Percentiles rank a stretch among this genome's conserved stretches.
phyloP scores from a whole-genome alignment of 2,888 invertebrate genomes.

The Drosophila peninsularis region DNA sequence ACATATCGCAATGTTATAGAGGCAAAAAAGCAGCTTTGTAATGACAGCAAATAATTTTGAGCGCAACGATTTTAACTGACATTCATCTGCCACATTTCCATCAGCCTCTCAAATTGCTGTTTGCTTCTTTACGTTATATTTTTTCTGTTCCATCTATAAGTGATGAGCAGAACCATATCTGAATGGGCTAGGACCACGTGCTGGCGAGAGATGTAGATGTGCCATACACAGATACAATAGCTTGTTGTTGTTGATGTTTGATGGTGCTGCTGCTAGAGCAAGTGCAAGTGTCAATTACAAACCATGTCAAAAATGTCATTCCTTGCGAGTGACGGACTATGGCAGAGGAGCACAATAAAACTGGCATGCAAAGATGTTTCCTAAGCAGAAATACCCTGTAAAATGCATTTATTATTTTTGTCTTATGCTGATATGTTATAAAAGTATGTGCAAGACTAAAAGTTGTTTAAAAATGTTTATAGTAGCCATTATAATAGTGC shows the following conservation, averaged over 20 bases:
- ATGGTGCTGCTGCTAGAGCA: constrained; percentile 46
- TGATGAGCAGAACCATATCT: constrained; percentile 83
- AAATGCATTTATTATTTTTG: too few species aligned
- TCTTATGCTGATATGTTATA: too few species aligned
- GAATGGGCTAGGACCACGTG: constrained; percentile 57
- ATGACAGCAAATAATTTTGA: constrained; percentile 42
- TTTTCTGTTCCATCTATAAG: constrained; percentile 51
- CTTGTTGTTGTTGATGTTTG: constrained; percentile 9
- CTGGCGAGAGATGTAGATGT: constrained; percentile 65
- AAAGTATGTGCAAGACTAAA: too few species aligned
- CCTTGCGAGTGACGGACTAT: constrained; percentile 68
- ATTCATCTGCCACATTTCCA: constrained; percentile 11
- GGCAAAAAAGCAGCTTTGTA: constrained; percentile 40
- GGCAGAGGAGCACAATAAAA: constrained; percentile 32
- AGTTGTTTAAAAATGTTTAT: too few species aligned
- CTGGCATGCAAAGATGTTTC: neutral
- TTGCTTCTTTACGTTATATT: constrained; percentile 10
- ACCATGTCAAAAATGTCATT: constrained; percentile 83
- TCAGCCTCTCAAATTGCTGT: neutral
- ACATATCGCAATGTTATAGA: constrained; percentile 52
- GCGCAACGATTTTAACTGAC: constrained; percentile 43
- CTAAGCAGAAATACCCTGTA: constrained; percentile 29
- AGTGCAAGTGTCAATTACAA: constrained; percentile 83
- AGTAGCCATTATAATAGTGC: too few species aligned
- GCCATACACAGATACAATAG: constrained; percentile 24